Conservation (phyloP, 2,888 invertebrate species). For the Clepsis dumicolana region DNA sequence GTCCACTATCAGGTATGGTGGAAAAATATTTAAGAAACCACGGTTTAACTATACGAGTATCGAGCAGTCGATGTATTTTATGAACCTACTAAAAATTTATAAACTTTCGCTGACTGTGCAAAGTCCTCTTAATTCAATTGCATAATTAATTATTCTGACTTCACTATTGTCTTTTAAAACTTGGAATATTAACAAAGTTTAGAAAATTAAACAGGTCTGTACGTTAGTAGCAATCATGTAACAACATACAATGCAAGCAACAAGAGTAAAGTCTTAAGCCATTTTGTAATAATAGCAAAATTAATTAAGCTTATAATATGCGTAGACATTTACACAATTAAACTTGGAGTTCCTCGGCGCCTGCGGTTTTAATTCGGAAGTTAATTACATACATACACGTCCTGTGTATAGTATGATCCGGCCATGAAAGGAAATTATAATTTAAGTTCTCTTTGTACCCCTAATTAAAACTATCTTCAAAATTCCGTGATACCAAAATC, state of each 20-base stretch:
- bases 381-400: slow-evolving; percentile 45
- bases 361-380: slow-evolving; percentile 49
- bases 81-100: too few species aligned
- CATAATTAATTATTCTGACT: not conserved
- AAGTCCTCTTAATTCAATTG: too few species aligned
- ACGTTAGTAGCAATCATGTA: not conserved
- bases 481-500: not conserved
- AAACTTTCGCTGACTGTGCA: too few species aligned
- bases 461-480: slow-evolving; percentile 3
- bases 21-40: too few species aligned
- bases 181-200: not conserved
- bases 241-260: slow-evolving; percentile 14
- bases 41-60: too few species aligned
- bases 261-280: slow-evolving; percentile 17
- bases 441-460: slow-evolving; percentile 18
- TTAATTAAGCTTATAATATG: slow-evolving; percentile 42
- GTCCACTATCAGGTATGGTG: too few species aligned
- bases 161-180: not conserved
- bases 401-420: slow-evolving; percentile 18
- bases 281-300: slow-evolving; percentile 23
- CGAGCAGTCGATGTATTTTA: too few species aligned
- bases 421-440: slow-evolving; percentile 30
- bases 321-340: slow-evolving; percentile 37
- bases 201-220: not conserved
- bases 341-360: slow-evolving; percentile 37